Evolutionary conservation across 2,113 vertebrate genomes (phyloP), one percentile per base, ranked within the genome.

Genomic region (Plectropomus leopardus): DNA sequence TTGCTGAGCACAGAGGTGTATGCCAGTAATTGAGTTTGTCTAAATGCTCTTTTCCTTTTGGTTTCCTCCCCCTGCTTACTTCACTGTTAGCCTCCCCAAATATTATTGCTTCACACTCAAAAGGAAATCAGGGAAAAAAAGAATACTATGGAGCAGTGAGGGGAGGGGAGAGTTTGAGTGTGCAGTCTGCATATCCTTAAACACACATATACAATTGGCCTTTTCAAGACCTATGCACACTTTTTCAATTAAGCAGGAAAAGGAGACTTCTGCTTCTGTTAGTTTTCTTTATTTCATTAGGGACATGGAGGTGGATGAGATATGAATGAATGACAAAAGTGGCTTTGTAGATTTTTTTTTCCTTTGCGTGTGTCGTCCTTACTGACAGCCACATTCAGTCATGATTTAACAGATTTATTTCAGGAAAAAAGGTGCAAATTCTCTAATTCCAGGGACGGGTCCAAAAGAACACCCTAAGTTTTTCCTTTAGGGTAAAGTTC

Each of bases 41-140:
- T 81, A 50, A 63, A 83, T 72, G 71, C 30, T 58, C 83, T 89
- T 87, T 77, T 80, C 66, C 69, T 65, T 80, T 81, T 72, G 58
- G 78, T 86, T 86, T 76, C 75, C 77, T 74, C 70, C 45, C 36
- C 7, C 55, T 61, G 51, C 66, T 81, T 80, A 67, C 79, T 88
- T 85, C 36, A 77, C 59, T 26, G 53, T 57, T 63, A 83, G 78
- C 82, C 65, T 67, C 69, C 86, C 34, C 55, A 88, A 76, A 83
- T 88, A 89, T 87, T 88, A 87, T 86, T 86, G 63, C 66, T 81
- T 40, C 48, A 1, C 66, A 64, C 36, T 80, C 45, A 67, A 59
- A 81, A 76, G 63, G 47, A 86, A 89, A 78, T 85, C 53, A 59
- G 30, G 16, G 70, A 67, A 60, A 48, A 68, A 36, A 34, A 70